phyloP scores from a whole-genome alignment of 2,888 invertebrate genomes.

The Stenichneumon culpator region DNA sequence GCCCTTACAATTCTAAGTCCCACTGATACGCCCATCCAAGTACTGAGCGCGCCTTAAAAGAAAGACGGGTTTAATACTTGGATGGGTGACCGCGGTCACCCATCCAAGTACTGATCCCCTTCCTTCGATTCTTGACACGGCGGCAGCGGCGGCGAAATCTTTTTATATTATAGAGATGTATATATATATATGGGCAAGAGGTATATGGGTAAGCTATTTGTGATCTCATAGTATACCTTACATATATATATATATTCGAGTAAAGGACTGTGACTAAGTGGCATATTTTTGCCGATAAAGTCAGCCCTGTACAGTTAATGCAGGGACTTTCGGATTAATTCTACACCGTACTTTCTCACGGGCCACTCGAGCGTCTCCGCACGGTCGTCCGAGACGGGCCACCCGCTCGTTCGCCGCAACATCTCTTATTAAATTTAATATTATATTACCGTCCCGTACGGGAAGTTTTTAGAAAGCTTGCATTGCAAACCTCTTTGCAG shows the following conservation, averaged over 20 bases:
- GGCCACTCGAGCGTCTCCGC: constrained; percentile 1
- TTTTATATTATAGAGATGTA: too few relatives aligned
- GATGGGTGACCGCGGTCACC: too few relatives aligned
- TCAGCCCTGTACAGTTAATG: not conserved
- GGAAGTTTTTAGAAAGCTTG: not conserved
- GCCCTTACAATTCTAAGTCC: too few relatives aligned
- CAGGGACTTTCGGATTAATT: constrained; percentile 19
- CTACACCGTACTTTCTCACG: constrained; percentile 66
- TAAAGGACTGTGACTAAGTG: not conserved
- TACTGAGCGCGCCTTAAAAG: too few relatives aligned
- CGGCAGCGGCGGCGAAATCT: too few relatives aligned
- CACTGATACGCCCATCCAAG: too few relatives aligned
- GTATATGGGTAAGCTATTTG: too few relatives aligned
- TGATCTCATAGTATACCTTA: too few relatives aligned
- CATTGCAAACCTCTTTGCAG: not conserved
- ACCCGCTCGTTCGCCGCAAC: not conserved
- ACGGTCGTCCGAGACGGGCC: constrained; percentile 13
- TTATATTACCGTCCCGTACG: not conserved
- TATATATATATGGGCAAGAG: too few relatives aligned
- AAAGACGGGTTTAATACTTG: too few relatives aligned
- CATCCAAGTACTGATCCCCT: too few relatives aligned
- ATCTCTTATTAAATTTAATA: not conserved
- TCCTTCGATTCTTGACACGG: too few relatives aligned
- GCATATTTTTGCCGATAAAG: not conserved
- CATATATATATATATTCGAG: not conserved